phyloP scores from a whole-genome alignment of 2,888 invertebrate genomes.

The Eupelmus urozonus region DNA sequence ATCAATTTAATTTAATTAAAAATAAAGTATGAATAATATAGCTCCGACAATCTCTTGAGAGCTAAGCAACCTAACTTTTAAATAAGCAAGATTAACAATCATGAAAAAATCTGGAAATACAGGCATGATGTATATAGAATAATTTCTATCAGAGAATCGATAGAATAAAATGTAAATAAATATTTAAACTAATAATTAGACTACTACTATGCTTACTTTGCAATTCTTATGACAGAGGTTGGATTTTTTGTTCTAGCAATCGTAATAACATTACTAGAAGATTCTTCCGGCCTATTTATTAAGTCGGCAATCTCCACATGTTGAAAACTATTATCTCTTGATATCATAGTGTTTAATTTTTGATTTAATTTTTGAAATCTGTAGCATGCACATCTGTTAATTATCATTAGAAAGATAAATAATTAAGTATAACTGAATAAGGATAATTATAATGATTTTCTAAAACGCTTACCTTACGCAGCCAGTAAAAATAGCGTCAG shows the following conservation, averaged over 20 bases:
- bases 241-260: not conserved
- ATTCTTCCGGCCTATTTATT: not conserved
- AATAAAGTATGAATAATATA: too few relatives aligned
- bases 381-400: not conserved
- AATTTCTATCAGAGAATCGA: not conserved
- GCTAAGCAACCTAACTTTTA: too few relatives aligned
- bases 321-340: not conserved
- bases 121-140: too few relatives aligned
- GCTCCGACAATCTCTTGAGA: too few relatives aligned
- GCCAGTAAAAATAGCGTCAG: not conserved
- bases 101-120: too few relatives aligned
- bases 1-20: too few relatives aligned
- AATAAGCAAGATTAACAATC: too few relatives aligned
- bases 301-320: not conserved
- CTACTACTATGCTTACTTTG: not conserved
- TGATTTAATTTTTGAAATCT: not conserved
- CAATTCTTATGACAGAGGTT: not conserved
- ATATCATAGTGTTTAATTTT: not conserved
- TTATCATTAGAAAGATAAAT: not conserved
- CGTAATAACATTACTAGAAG: not conserved
- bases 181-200: too few relatives aligned
- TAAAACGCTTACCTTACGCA: not conserved
- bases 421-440: not conserved
- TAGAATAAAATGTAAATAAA: not conserved
- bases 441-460: not conserved